Conservation (phyloP, 2,797 vertebrate genomes). For the Molothrus aeneus region DNA sequence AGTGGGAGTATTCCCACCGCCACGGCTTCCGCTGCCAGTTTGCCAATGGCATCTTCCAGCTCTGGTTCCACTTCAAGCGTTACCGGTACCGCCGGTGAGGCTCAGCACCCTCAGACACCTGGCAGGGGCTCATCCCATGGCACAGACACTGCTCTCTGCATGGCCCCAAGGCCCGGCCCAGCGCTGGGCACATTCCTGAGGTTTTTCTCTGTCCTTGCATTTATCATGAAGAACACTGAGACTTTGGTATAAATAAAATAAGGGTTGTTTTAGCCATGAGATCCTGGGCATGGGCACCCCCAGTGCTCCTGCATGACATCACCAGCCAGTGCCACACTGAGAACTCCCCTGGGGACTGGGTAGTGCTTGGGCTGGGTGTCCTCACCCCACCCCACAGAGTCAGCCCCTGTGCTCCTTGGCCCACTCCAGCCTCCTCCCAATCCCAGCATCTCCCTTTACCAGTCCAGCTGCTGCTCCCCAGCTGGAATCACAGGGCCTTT, state of each 20-base stretch:
- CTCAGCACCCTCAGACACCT: rapidly evolving
- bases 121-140: rapidly evolving
- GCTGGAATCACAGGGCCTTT: neutral
- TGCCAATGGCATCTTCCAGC: conserved; percentile 96
- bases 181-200: neutral
- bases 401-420: neutral
- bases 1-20: conserved; percentile 98
- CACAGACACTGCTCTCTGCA: neutral
- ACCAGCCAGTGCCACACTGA: neutral
- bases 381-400: neutral
- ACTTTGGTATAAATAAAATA: conserved; percentile 39
- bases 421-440: rapidly evolving
- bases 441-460: rapidly evolving
- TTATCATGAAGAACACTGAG: neutral
- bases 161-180: neutral
- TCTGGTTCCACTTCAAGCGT: conserved; percentile 99
- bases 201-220: neutral
- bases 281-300: rapidly evolving
- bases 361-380: neutral
- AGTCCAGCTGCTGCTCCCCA: neutral
- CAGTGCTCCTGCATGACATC: rapidly evolving
- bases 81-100: conserved; percentile 92
- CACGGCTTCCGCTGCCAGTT: conserved; percentile 99
- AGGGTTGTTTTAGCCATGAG: neutral
- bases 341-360: neutral